A percentile compares a stretch with the other conserved stretches of the same genome.
These are phyloP conservation scores for Pseudomyrmex gracilis DNA, from an alignment of 1,140 invertebrate species.

Conservation along the genomic window DNA sequence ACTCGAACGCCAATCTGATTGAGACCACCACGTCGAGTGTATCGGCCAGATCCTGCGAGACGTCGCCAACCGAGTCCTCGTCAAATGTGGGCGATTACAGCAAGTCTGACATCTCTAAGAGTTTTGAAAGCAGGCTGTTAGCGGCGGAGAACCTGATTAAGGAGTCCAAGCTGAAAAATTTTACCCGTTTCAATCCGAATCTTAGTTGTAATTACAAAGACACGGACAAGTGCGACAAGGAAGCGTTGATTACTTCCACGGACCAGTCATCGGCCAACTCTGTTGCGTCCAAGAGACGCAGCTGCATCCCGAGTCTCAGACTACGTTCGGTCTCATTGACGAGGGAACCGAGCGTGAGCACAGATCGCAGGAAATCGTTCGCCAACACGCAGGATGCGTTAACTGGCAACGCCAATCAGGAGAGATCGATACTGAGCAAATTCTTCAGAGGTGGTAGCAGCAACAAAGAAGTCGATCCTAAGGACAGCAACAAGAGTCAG, in stretches of 20 bases:
- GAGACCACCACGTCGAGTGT: conserved; percentile 70
- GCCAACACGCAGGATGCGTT: conserved; percentile 66
- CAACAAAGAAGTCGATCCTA: conserved; percentile 77
- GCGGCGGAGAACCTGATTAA: conserved; percentile 83
- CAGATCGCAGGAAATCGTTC: conserved; percentile 69
- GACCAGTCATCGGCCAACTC: conserved; percentile 64
- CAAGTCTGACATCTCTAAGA: conserved; percentile 65
- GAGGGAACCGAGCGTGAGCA: conserved; percentile 71
- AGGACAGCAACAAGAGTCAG: conserved; percentile 79
- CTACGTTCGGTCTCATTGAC: conserved; percentile 80
- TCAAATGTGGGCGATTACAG: conserved; percentile 75
- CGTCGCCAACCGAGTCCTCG: conserved; percentile 78
- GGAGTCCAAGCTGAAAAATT: conserved; percentile 81
- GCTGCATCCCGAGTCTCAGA: conserved; percentile 80
- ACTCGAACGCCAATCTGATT: conserved; percentile 69
- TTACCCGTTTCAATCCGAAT: conserved; percentile 75
- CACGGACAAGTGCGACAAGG: conserved; percentile 80
- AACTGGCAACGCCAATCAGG: conserved; percentile 76
- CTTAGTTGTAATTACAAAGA: conserved; percentile 76
- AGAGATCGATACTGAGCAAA: conserved; percentile 87
- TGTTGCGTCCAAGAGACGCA: conserved; percentile 74
- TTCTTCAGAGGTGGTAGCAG: conserved; percentile 83
- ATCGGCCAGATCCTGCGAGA: conserved; percentile 76
- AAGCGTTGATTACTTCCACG: conserved; percentile 56
- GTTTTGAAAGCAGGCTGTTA: conserved; percentile 79